Evolutionary conservation across 2,113 vertebrate species (phyloP), one percentile per base, ranked within the genome.

Genomic region (Mormyrus iriodes): DNA sequence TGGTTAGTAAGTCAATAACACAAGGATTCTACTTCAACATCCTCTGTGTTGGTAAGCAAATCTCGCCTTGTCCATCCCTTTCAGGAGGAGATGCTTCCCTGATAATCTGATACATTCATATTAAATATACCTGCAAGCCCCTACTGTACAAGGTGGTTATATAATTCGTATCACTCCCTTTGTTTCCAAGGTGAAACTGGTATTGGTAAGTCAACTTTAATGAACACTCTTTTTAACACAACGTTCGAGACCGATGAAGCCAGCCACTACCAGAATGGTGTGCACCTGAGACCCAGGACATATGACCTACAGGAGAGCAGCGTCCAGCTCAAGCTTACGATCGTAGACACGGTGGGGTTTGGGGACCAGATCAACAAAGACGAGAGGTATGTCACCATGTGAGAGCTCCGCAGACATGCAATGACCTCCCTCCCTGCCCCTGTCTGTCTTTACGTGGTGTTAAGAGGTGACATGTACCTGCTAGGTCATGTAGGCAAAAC

Each of bases 11-110:
- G 94, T 97, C 97, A 0, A 96, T 98, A 65, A 94, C 96, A 2
- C 97, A 97, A 91, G 98, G 98, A 90, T 99, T 99, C 96, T 96
- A 96, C 94, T 99, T 99, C 95, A 99, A 99, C 94, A 98, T 99
- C 94, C 97, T 99, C 90, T 99, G 98, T 88, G 97, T 99, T 89
- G 98, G 98, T 99, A 95, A 92, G 98, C 96, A 89, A 79, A 79
- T 35, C 85, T 86, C 17, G n/a, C 17, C 3, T 35, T 85, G 9
- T 89, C 21, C 61, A 3, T 17, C 31, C 0, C 7, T 58, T 55
- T 39, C 0, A 44, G 5, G 42, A 73, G 27, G 76, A 7, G 35
- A 82, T 31, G 17, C 31, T n/a, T 21, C 8, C 39, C 24, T 53
- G 49, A 49, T 52, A 49, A 24, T 4, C 7, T 8, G 13, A 3